Percentiles rank a stretch among this genome's conserved stretches.
phyloP scores from a whole-genome alignment of 92 coral and sea anemone genomes.

The Parazoanthus swiftii region DNA sequence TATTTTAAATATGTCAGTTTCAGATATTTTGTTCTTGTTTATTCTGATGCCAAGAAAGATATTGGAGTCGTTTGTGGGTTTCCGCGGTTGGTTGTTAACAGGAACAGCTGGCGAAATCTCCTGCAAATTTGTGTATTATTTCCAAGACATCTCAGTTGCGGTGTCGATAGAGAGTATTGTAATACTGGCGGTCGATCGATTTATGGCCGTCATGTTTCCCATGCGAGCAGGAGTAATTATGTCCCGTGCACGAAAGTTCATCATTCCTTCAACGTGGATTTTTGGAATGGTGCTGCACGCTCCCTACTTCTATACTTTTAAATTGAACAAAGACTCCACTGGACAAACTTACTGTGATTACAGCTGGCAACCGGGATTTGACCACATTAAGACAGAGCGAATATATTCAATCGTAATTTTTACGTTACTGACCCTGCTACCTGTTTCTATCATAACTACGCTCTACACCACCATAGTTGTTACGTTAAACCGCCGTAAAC shows the following conservation, averaged over 20 bases:
- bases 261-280: constrained; percentile 58
- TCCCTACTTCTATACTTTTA: constrained; percentile 50
- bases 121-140: constrained; percentile 53
- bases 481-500: constrained; percentile 41
- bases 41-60: constrained; percentile 57
- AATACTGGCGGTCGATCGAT: constrained; percentile 60
- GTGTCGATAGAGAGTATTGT: constrained; percentile 59
- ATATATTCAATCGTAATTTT: constrained; percentile 46
- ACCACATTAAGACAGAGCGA: constrained; percentile 12
- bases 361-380: constrained; percentile 46
- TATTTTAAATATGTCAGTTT: constrained; percentile 68
- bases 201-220: constrained; percentile 68
- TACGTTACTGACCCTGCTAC: constrained; percentile 49
- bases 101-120: constrained; percentile 53
- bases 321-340: not conserved
- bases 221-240: constrained; percentile 48
- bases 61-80: constrained; percentile 15
- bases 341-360: constrained; percentile 25
- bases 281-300: constrained; percentile 43
- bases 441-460: constrained; percentile 44
- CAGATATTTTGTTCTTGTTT: constrained; percentile 54
- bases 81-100: constrained; percentile 48
- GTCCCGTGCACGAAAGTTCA: constrained; percentile 30
- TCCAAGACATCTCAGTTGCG: constrained; percentile 55
- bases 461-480: constrained; percentile 52